Conservation (phyloP, 1,140 invertebrate genomes). For the Potamilus streckersoni region DNA sequence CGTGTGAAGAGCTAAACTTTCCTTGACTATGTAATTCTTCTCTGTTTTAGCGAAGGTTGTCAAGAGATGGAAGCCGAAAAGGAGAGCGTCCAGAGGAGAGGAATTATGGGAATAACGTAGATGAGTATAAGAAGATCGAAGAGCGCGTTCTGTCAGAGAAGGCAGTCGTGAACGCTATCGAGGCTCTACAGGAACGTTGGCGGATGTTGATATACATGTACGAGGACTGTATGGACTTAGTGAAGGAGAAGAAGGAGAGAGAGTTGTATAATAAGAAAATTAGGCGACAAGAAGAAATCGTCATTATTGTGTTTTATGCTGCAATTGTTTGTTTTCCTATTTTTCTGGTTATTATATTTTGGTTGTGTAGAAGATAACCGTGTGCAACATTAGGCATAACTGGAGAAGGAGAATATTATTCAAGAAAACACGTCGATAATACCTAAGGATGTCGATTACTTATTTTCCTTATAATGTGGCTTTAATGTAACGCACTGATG, state of each 20-base stretch:
- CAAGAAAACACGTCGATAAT: too few species aligned
- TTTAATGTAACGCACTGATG: too few species aligned
- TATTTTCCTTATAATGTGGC: too few species aligned
- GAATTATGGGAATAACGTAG: conserved; percentile 38
- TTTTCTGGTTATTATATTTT: not conserved
- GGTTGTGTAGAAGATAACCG: too few species aligned
- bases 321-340: conserved; percentile 12
- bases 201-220: conserved; percentile 56
- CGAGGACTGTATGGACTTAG: conserved; percentile 46
- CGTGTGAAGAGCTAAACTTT: too few species aligned
- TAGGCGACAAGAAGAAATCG: conserved; percentile 19
- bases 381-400: too few species aligned
- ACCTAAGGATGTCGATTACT: too few species aligned
- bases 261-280: conserved; percentile 17
- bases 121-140: conserved; percentile 39
- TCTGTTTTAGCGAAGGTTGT: too few species aligned
- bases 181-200: conserved; percentile 50
- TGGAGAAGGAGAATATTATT: too few species aligned
- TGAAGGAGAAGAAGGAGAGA: conserved; percentile 12
- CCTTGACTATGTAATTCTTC: too few species aligned
- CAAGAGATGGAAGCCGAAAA: too few species aligned
- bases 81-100: conserved; percentile 2
- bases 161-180: conserved; percentile 40
- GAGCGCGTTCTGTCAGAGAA: conserved; percentile 40
- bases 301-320: conserved; percentile 8